Evolutionary conservation across 2,888 invertebrate species (phyloP).

Genomic region (Tetheella fluctuosa): DNA sequence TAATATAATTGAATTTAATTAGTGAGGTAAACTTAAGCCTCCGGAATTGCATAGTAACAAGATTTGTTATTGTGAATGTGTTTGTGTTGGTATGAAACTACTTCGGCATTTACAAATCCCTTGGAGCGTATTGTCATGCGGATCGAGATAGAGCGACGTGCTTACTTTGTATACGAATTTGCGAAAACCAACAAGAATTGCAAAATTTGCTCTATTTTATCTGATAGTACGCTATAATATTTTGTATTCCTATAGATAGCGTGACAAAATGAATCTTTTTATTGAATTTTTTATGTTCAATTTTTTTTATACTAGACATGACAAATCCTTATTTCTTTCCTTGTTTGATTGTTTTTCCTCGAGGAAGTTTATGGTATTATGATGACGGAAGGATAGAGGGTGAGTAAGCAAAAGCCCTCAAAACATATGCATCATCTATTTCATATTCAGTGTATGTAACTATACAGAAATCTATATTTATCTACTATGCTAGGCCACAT

Average conservation of each 20-base stretch:
- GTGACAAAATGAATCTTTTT: no score
- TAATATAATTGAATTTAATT: slow-evolving; percentile 47
- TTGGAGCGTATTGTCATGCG: slow-evolving; percentile 44
- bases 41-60: slow-evolving; percentile 23
- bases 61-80: slow-evolving; percentile 11
- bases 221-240: background rate
- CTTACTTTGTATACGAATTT: slow-evolving; percentile 21
- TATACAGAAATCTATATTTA: no score
- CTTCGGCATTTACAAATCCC: slow-evolving; percentile 36
- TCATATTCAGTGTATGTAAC: no score
- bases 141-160: slow-evolving; percentile 29
- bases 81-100: slow-evolving; percentile 24
- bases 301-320: no score
- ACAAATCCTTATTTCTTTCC: no score
- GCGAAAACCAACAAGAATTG: slow-evolving; percentile 11
- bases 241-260: background rate
- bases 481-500: background rate
- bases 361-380: no score
- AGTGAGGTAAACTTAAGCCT: slow-evolving; percentile 27
- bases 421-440: no score
- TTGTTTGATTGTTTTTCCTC: no score
- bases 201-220: slow-evolving; percentile 5
- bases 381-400: no score
- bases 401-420: no score
- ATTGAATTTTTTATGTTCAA: no score